A percentile compares a stretch with the other conserved stretches of the same genome.
Evolutionary conservation across 2,113 vertebrate species (phyloP).

Genomic region (Delphinapterus leucas): DNA sequence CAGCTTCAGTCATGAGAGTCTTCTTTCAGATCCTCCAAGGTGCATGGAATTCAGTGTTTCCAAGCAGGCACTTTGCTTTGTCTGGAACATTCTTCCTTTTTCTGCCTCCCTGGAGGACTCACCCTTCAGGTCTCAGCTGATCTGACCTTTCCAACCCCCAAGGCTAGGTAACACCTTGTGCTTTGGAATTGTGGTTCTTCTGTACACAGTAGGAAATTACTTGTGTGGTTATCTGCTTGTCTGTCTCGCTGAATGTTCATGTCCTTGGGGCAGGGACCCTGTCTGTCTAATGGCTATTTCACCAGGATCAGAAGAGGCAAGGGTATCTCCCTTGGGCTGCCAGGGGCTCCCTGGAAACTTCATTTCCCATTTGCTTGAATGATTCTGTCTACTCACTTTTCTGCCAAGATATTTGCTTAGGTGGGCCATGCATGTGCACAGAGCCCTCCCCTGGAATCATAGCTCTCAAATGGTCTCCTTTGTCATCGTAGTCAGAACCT

Average conservation of each 20-base stretch:
- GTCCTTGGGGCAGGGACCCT: neutral
- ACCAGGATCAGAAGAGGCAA: neutral
- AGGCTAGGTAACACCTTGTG: neutral
- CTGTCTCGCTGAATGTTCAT: neutral
- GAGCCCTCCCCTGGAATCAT: neutral
- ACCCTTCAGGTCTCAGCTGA: neutral
- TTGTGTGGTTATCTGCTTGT: neutral
- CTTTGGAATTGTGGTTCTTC: neutral
- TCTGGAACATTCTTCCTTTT: neutral
- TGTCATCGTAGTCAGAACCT: neutral
- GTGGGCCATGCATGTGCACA: fast-evolving
- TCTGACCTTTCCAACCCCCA: neutral
- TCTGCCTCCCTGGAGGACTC: neutral
- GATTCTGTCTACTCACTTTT: neutral
- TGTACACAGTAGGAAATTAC: neutral
- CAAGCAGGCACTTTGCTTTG: neutral
- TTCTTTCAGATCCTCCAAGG: neutral
- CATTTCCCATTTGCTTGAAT: neutral
- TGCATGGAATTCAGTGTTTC: neutral
- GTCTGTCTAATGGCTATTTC: neutral
- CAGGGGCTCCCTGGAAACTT: neutral
- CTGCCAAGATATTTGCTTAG: neutral
- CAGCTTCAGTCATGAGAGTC: neutral
- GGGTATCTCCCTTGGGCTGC: too few relatives aligned
- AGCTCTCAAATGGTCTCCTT: neutral